Evolutionary conservation across 2,113 vertebrate species (phyloP), one percentile per base, ranked within the genome.

Genomic region (Thomomys bottae): DNA sequence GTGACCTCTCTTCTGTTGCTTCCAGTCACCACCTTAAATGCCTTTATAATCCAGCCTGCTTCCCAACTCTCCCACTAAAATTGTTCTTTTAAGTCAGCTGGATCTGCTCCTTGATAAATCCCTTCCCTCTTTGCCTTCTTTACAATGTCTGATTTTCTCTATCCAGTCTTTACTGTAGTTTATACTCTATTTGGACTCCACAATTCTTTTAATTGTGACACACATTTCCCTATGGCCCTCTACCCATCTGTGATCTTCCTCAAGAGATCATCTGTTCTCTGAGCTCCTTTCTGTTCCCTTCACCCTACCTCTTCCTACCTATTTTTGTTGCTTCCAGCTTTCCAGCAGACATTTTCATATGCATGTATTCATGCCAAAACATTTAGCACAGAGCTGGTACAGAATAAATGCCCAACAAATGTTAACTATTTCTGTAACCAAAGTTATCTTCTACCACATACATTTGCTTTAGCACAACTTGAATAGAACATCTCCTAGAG

Each of bases 1-100:
- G 7, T 71, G 59, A 77, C 80, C 84, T 91, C 68, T 23, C 45
- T 87, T 86, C 92, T 66, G 77, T 92, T 68, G 78, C 70, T 72
- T 49, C 42, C 63, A 30, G 63, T 45, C 87, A 54, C 21, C 42
- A 84, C 75, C 38, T 32, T 66, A 49, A 49, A 84, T 85, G 64
- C 40, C 54, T 75, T 72, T 45, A 12, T 81, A 87, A 92, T 75
- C 68, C 86, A 83, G 36, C 72, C 54, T 57, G 42, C 24, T 88
- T 87, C n/a, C 67, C 63, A 68, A 14, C 30, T 82, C 59, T 63
- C 78, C 88, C 71, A 32, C 61, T 57, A 42, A 93, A 84, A 87
- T 49, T 21, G 21, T 42, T 75, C 40, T 75, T 90, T 76, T 75
- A 88, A 90, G 38, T 84, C 76, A 87, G 30, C 67, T 57, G 8